Evolutionary conservation across 2,113 vertebrate genomes (phyloP), one percentile per base, ranked within the genome.

Genomic region (Gambusia holbrooki): DNA sequence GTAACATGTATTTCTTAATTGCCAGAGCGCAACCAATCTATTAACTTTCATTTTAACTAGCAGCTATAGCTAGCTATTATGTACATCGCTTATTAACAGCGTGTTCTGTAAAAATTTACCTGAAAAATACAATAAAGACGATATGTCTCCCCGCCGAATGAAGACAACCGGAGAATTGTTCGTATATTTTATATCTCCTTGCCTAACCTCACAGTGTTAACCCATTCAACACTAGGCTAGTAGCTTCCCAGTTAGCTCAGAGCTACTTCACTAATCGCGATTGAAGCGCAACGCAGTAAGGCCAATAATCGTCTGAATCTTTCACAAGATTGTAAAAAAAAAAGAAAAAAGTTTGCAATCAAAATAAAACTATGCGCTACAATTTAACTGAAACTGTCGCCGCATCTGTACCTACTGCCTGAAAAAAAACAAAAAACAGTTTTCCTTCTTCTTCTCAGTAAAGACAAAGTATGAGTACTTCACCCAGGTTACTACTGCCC

Each of bases 31-130:
- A 2, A 48, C 27, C 1, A 28, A 22, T 8, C 7, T 30, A 27
- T 3, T 45, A 67, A 29, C 48, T 17, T 35, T 17, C 25, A 40
- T 19, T 33, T 13, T 22, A 60, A 62, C 61, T 30, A 27, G 29
- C 40, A 51, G 8, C 1, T 30, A 51, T 27, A 51, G 62, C 51
- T n/a, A 58, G 9, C 8, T n/a, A 25, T 3, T 58, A 58, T 9
- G 51, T 2, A 58, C 1, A 48, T 19, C 5, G 14, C 4, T 45
- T 48, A 7, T 48, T 1, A 48, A 19, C 17, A 17, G 1, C 42
- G 2, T 27, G 33, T 60, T 51, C 58, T 6, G 4, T 5, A 6
- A 40, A 37, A 15, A 3, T 71, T 86, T 83, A 77, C 79, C 71
- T 73, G 66, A 9, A 72, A 63, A 58, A 4, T 4, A 1, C 14